These are phyloP conservation scores for Xiphophorus hellerii DNA, from an alignment of 2,113 vertebrate species.

Conservation along the genomic window DNA sequence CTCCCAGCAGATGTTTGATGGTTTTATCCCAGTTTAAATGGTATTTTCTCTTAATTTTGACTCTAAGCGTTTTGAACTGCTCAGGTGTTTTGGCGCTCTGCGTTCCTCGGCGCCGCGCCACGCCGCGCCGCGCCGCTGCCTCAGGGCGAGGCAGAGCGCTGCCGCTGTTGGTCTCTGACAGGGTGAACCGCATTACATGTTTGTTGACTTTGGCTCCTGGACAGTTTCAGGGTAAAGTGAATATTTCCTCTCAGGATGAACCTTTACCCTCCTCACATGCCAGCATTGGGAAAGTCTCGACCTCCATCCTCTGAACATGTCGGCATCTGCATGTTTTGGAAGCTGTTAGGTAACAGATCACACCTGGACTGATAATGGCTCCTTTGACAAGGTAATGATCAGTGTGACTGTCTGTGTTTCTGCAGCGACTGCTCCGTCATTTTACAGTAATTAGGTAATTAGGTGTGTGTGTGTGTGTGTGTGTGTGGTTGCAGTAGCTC, in stretches of 20 bases:
- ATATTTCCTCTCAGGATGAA: constrained; percentile 17
- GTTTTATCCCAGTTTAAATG: no score
- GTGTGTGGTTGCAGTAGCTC: constrained; percentile 20
- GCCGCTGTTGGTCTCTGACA: constrained; percentile 14
- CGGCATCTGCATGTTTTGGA: background rate
- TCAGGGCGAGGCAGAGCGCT: background rate
- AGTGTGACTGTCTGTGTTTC: constrained; percentile 11
- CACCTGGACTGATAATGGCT: background rate
- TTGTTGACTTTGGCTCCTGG: constrained; percentile 56
- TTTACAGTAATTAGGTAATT: constrained; percentile 28
- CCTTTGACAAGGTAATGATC: constrained; percentile 1
- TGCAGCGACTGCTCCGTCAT: constrained; percentile 4
- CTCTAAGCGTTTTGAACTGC: no score
- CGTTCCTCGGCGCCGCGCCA: no score
- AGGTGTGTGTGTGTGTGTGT: background rate
- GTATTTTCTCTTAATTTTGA: no score
- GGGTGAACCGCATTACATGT: constrained; percentile 29
- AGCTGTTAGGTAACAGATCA: background rate
- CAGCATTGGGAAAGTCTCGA: background rate
- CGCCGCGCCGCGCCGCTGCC: no score
- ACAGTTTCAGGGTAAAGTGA: constrained; percentile 22
- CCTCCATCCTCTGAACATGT: background rate
- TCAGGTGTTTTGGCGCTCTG: no score
- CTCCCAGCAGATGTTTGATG: no score
- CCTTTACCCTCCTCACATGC: constrained; percentile 6